Conservation (phyloP, 2,113 vertebrate genomes). For the Paradoxurus hermaphroditus region DNA sequence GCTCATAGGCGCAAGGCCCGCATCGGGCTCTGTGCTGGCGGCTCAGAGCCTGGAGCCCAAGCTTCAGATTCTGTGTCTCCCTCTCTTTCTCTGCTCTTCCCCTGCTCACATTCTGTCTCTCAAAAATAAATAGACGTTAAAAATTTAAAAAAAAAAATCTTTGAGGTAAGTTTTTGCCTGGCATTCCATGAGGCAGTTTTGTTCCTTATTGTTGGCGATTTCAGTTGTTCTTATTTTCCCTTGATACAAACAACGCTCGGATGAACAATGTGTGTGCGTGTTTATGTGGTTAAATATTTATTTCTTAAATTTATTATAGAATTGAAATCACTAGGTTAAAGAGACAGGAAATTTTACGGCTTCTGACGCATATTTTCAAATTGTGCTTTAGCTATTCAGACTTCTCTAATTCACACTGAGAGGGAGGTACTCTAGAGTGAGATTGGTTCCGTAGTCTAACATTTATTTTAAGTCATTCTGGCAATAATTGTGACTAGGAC, state of each 20-base stretch:
- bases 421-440: background rate
- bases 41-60: too few species aligned
- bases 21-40: too few species aligned
- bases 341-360: background rate
- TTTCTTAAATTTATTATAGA: background rate
- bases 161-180: background rate
- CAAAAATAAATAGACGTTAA: too few species aligned
- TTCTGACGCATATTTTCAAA: constrained; percentile 4
- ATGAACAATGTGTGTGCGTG: background rate
- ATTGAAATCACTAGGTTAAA: background rate
- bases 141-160: background rate
- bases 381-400: background rate
- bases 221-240: background rate
- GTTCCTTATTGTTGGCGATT: background rate
- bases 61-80: too few species aligned
- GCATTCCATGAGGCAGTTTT: background rate
- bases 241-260: background rate
- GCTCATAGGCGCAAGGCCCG: too few species aligned
- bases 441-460: background rate
- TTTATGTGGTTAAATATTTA: background rate
- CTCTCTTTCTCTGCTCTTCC: too few species aligned
- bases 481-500: background rate
- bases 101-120: too few species aligned
- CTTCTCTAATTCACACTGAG: background rate
- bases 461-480: background rate